Conservation (phyloP, 2,888 invertebrate species). For the Drosophila recens region DNA sequence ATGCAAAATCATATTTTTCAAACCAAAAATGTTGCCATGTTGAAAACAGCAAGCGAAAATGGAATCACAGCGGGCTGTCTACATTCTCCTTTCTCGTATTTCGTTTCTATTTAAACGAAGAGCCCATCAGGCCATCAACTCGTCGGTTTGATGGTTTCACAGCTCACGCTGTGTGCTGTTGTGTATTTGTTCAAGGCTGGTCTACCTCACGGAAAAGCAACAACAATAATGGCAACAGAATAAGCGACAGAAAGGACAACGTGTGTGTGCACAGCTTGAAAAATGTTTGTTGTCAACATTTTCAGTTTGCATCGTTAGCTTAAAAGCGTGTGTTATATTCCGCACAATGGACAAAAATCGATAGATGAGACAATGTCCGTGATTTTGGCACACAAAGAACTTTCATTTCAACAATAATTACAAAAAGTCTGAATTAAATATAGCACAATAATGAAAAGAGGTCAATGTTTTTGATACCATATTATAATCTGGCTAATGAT, state of each 20-base stretch:
- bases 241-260: slow-evolving; percentile 58
- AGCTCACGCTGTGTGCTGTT: slow-evolving; percentile 43
- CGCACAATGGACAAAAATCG: slow-evolving; percentile 71
- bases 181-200: slow-evolving; percentile 71
- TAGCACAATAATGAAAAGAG: background rate
- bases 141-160: slow-evolving; percentile 24
- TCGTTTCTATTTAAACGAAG: slow-evolving; percentile 57
- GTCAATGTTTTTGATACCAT: background rate
- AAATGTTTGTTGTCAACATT: slow-evolving; percentile 82
- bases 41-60: slow-evolving; percentile 56
- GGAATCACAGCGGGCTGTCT: slow-evolving; percentile 78
- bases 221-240: slow-evolving; percentile 30
- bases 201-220: slow-evolving; percentile 59
- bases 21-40: slow-evolving; percentile 54
- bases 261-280: slow-evolving; percentile 78
- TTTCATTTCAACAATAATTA: slow-evolving; percentile 22
- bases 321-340: slow-evolving; percentile 62
- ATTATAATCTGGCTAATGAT: background rate
- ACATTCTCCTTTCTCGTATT: slow-evolving; percentile 35
- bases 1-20: slow-evolving; percentile 78
- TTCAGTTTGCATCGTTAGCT: slow-evolving; percentile 82
- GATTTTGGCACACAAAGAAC: slow-evolving; percentile 49
- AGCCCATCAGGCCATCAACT: slow-evolving; percentile 50
- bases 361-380: slow-evolving; percentile 66
- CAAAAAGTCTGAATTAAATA: background rate